Evolutionary conservation across 2,797 vertebrate species (phyloP).

Genomic region (Crocidura indochinensis): DNA sequence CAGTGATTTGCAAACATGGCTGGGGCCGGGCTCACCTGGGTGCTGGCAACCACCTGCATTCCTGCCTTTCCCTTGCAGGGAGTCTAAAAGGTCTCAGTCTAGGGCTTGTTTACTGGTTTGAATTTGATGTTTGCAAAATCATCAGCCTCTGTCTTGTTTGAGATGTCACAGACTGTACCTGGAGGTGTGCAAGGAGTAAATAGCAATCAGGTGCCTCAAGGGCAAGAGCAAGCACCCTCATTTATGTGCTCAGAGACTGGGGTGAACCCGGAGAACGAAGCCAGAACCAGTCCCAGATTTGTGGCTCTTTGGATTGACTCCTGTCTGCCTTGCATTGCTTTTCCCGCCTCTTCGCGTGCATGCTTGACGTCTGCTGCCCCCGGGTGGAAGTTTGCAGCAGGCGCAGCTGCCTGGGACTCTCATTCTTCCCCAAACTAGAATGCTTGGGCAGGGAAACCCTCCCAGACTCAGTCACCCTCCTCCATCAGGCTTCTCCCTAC

Average conservation of each 20-base stretch:
- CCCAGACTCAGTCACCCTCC: no score
- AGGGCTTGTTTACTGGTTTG: not conserved
- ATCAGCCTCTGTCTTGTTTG: no score
- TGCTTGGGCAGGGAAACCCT: no score
- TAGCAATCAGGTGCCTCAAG: not conserved
- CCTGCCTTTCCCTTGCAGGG: not conserved
- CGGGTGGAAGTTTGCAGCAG: slow-evolving; percentile 83
- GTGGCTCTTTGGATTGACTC: no score
- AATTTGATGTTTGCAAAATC: no score
- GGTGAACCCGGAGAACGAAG: rapidly evolving
- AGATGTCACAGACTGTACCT: not conserved
- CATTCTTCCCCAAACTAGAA: no score
- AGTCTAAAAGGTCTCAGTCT: not conserved
- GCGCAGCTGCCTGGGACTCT: not conserved
- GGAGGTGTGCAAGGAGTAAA: not conserved
- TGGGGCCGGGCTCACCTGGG: not conserved
- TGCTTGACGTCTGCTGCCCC: slow-evolving; percentile 88
- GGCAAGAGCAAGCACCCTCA: not conserved
- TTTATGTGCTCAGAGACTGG: rapidly evolving
- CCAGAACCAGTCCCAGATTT: no score
- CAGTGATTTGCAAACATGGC: not conserved
- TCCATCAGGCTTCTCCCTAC: no score
- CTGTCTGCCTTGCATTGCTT: rapidly evolving
- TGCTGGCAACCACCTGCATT: not conserved
- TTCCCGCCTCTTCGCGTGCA: rapidly evolving